Percentiles rank a stretch among this genome's conserved stretches.
Conservation (phyloP, 2,113 vertebrate species). For the Cyanoderma ruficeps region DNA sequence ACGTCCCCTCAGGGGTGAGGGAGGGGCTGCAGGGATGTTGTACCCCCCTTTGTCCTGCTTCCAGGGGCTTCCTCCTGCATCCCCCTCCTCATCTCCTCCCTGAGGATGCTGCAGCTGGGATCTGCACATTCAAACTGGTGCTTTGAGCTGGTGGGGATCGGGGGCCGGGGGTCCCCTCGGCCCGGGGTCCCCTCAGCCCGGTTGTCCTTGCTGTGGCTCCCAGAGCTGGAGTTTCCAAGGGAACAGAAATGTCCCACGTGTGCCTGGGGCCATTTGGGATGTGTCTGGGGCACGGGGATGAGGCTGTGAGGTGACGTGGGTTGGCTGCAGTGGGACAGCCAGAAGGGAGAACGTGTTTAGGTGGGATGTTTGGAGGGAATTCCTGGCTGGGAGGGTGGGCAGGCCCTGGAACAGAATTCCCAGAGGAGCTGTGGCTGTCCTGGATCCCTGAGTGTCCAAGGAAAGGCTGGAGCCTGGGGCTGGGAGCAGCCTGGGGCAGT, state of each 20-base stretch:
- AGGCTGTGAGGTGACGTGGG: too few species aligned
- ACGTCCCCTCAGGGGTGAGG: fast-evolving
- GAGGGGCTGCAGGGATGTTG: background rate
- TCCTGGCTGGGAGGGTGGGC: background rate
- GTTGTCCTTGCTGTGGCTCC: too few species aligned
- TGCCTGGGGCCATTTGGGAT: fast-evolving
- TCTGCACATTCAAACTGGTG: fast-evolving
- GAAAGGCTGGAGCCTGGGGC: background rate
- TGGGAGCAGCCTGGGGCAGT: background rate
- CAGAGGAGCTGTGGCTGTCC: background rate
- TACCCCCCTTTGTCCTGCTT: fast-evolving
- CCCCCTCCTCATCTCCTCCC: background rate
- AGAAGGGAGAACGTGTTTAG: background rate
- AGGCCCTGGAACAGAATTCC: too few species aligned
- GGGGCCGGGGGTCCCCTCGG: fast-evolving
- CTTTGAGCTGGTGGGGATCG: fast-evolving
- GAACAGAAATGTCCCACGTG: fast-evolving
- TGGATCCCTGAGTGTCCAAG: background rate
- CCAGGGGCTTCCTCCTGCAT: background rate
- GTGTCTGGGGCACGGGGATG: too few species aligned
- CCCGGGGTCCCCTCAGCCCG: background rate
- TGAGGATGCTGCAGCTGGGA: background rate
- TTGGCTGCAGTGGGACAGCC: fast-evolving
- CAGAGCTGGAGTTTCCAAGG: background rate
- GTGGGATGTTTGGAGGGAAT: background rate